Evolutionary conservation across 2,113 vertebrate species (phyloP), one percentile per base, ranked within the genome.

Genomic region (Sebastes schlegelii): DNA sequence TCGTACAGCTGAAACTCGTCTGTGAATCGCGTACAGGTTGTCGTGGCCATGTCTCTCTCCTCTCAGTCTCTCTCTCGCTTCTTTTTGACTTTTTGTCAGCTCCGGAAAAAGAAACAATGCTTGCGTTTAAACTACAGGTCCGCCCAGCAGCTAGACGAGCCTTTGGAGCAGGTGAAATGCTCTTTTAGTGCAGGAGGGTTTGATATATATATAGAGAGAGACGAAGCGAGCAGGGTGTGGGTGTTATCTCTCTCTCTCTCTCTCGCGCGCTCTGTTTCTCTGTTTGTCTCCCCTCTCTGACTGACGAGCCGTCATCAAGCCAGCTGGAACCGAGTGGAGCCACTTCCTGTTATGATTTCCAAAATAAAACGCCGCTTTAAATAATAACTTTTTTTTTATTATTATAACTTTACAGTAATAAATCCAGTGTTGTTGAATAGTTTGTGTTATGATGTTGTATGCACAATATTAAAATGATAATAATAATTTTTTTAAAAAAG

Each of bases 1-100:
- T 98, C 97, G 89, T 98, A 98, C 6, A 98, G 97, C 96, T 98
- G 97, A 90, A 95, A 98, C 75, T 98, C 97, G 93, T 98, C 97
- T 65, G 97, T 98, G 93, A 98, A 98, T 89, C 97, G 96, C 88
- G 97, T 98, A 91, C 97, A 98, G 95, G 97, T 97, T 93, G 97
- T 97, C 80, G 96, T 96, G 79, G 97, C 97, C 97, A 98, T 98
- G 94, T 95, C 95, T 95, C 94, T 86, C 80, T 26, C 26, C 26
- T 26, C 79, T 70, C 26, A 12, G 17, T 82, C 72, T 85, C 82
- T 68, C 57, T 85, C 82, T 68, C 57, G 49, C 49, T 66, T 73
- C 76, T 78, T 73, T 78, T 73, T 80, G 73, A 54, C 77, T 85
- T 79, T 26, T 34, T 51, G 16, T 42, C 72, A 73, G 80, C 82